Evolutionary conservation across 2,797 vertebrate species (phyloP).

Genomic region (Smutsia temminckii): DNA sequence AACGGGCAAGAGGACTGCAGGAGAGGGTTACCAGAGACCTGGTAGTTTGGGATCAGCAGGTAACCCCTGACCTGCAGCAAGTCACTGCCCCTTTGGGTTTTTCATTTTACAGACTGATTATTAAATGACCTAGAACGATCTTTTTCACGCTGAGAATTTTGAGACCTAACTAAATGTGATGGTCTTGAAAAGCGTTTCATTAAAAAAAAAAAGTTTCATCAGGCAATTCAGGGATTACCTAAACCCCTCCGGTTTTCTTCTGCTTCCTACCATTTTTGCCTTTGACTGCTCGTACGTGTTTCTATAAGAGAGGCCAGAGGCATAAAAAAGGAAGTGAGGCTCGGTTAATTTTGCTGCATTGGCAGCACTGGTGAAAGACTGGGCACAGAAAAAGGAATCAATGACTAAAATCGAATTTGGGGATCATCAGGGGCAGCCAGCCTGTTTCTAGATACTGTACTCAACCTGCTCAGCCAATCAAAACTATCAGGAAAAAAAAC

Average conservation of each 20-base stretch:
- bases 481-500: background rate
- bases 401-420: constrained; percentile 8
- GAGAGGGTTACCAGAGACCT: background rate
- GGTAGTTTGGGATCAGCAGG: background rate
- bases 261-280: background rate
- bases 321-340: constrained; percentile 10
- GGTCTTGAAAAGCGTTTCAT: background rate
- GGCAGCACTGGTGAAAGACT: background rate
- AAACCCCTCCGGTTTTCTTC: background rate
- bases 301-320: background rate
- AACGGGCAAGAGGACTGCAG: too few relatives aligned
- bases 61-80: background rate
- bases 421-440: background rate
- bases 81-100: background rate
- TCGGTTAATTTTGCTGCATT: background rate
- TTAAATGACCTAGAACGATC: background rate
- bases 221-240: background rate
- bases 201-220: background rate
- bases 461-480: background rate
- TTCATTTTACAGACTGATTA: background rate
- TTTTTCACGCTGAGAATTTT: background rate
- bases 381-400: background rate
- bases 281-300: background rate
- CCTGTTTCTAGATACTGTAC: background rate
- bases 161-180: background rate